phyloP scores from a whole-genome alignment of 2,113 vertebrate species.

The Nannobrachium achirus region DNA sequence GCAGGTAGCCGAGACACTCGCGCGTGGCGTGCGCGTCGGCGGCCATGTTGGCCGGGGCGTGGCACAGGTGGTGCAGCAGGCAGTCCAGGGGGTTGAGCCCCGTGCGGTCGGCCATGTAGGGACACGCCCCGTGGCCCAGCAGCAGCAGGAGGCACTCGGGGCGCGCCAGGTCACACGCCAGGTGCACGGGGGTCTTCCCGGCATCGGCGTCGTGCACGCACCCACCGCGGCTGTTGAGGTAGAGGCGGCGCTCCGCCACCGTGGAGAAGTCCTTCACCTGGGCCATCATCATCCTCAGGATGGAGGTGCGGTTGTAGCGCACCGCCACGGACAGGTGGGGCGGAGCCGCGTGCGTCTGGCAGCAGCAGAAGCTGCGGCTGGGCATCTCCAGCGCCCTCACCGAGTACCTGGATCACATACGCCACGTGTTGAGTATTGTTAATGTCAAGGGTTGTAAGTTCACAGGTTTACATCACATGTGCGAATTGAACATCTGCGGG shows the following conservation, averaged over 20 bases:
- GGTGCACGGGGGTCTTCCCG: slow-evolving; percentile 85
- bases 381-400: slow-evolving; percentile 81
- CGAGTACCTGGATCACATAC: slow-evolving; percentile 64
- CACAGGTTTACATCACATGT: too few relatives aligned
- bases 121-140: slow-evolving; percentile 84
- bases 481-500: too few relatives aligned
- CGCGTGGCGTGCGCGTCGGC: slow-evolving; percentile 66
- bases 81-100: slow-evolving; percentile 84
- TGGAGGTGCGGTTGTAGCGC: slow-evolving; percentile 86
- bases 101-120: slow-evolving; percentile 66
- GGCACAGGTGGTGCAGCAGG: slow-evolving; percentile 80
- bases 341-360: slow-evolving; percentile 65
- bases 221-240: slow-evolving; percentile 82
- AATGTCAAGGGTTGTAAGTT: too few relatives aligned
- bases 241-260: slow-evolving; percentile 42
- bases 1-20: slow-evolving; percentile 87
- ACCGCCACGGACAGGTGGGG: slow-evolving; percentile 89
- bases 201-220: slow-evolving; percentile 85
- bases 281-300: slow-evolving; percentile 85
- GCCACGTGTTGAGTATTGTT: too few relatives aligned
- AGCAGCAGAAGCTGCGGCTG: slow-evolving; percentile 88
- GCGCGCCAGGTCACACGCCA: slow-evolving; percentile 86
- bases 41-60: not conserved
- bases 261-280: slow-evolving; percentile 72
- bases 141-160: slow-evolving; percentile 87